Evolutionary conservation across 2,113 vertebrate genomes (phyloP).

Genomic region (Scalopus aquaticus): DNA sequence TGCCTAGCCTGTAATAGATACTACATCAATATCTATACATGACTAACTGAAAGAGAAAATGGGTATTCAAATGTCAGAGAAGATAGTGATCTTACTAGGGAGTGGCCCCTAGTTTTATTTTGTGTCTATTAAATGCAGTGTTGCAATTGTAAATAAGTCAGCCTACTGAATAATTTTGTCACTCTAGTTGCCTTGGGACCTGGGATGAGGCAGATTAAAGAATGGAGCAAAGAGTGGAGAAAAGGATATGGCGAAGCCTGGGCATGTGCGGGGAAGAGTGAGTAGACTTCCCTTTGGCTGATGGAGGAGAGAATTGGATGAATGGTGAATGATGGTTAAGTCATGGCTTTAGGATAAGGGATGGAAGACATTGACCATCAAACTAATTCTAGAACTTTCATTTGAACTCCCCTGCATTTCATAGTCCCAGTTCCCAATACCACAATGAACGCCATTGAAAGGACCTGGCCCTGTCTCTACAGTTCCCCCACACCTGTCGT

Average conservation of each 20-base stretch:
- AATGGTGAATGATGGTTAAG: not conserved
- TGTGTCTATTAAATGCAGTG: not conserved
- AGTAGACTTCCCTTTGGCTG: not conserved
- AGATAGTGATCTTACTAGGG: not conserved
- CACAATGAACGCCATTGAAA: not conserved
- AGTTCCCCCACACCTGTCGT: not conserved
- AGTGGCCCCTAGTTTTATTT: not conserved
- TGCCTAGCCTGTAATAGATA: not conserved
- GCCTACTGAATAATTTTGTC: not conserved
- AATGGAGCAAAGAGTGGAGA: not conserved
- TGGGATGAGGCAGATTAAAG: not conserved
- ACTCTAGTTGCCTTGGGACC: constrained; percentile 36
- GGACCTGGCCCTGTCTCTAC: not conserved
- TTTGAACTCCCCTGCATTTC: not conserved
- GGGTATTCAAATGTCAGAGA: not conserved
- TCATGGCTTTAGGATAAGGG: not conserved
- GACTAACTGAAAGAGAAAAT: not conserved
- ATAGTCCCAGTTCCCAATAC: not conserved
- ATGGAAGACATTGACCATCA: not conserved
- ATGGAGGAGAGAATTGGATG: not conserved
- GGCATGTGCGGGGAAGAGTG: not conserved
- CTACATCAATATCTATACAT: not conserved
- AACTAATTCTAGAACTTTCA: not conserved
- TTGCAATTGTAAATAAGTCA: not conserved
- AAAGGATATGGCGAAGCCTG: not conserved